Evolutionary conservation across 2,797 vertebrate genomes (phyloP), one percentile per base, ranked within the genome.

Genomic region (Premnoplex brunnescens): DNA sequence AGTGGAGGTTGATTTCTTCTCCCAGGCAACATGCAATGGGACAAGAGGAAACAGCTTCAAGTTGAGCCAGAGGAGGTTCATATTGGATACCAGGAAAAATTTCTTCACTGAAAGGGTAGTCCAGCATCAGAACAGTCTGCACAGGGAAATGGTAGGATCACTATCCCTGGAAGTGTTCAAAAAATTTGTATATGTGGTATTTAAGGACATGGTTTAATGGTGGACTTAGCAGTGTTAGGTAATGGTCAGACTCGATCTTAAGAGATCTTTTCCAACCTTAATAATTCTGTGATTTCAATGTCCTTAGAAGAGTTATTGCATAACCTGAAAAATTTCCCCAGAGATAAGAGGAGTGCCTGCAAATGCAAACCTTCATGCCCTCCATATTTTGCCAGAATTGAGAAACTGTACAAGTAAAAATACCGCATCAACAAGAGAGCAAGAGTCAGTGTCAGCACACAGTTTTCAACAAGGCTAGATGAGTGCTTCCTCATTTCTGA

Each of bases 401-500:
- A 95, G 58, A 95, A 93, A 67, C 16, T 37, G 36, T 26, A 32
- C 10, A 74, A 88, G 27, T 55, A 72, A 88, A 92, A 92, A 88
- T 11, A n/a, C 7, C 37, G 9, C 30, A 74, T n/a, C 36, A 75
- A 81, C 37, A 84, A 83, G 49, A 80, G 0, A 78, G 27, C 54
- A 85, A 88, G 24, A 41, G 26, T 67, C 62, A 64, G 56, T 6
- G 26, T 27, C 80, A 92, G 64, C 52, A 89, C 55, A 55, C 4
- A 51, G 41, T 7, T 72, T 41, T 67, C 51, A 88, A 20, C n/a
- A 89, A 60, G 43, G 43, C 67, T 43, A 84, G 30, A 73, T 32
- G 9, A 84, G 20, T 12, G 16, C 37, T 94, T 94, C 95, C 77
- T 88, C 85, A 84, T 88, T 95, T 94, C 71, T 90, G 44, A 88